These are phyloP conservation scores for Ecliptopera silaceata DNA, from an alignment of 2,888 invertebrate genomes.

Conservation along the genomic window DNA sequence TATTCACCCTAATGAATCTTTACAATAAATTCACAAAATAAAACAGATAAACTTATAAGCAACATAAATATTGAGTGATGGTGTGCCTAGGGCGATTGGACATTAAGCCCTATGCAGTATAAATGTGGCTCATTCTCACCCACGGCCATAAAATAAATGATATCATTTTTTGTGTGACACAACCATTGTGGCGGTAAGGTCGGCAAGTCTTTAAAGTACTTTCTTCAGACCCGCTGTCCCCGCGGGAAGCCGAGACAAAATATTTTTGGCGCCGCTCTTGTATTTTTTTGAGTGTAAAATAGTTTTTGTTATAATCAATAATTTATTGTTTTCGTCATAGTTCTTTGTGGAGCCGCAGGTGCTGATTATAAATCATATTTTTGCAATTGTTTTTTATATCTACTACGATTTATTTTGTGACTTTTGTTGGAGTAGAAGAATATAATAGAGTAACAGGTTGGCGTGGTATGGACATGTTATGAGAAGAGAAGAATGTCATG, in stretches of 20 bases:
- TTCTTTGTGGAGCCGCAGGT: slow-evolving; percentile 72
- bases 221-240: slow-evolving; percentile 52
- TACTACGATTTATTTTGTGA: too few species aligned
- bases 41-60: slow-evolving; percentile 36
- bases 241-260: slow-evolving; percentile 76
- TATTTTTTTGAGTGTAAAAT: slow-evolving; percentile 59
- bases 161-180: slow-evolving; percentile 80
- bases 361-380: slow-evolving; percentile 69
- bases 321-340: slow-evolving; percentile 76
- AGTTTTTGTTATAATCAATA: slow-evolving; percentile 80
- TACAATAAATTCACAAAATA: slow-evolving; percentile 31
- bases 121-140: slow-evolving; percentile 80
- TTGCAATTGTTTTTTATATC: slow-evolving; percentile 9
- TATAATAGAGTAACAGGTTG: too few species aligned
- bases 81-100: slow-evolving; percentile 71
- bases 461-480: too few species aligned
- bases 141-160: slow-evolving; percentile 82
- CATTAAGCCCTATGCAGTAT: slow-evolving; percentile 78
- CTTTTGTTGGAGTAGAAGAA: too few species aligned
- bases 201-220: slow-evolving; percentile 62
- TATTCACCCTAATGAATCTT: slow-evolving; percentile 24
- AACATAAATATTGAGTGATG: slow-evolving; percentile 53
- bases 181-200: slow-evolving; percentile 63
- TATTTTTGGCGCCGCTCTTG: slow-evolving; percentile 76
- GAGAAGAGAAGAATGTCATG: too few species aligned